phyloP scores from a whole-genome alignment of 2,797 vertebrate genomes.

The Myotis pilosus region DNA sequence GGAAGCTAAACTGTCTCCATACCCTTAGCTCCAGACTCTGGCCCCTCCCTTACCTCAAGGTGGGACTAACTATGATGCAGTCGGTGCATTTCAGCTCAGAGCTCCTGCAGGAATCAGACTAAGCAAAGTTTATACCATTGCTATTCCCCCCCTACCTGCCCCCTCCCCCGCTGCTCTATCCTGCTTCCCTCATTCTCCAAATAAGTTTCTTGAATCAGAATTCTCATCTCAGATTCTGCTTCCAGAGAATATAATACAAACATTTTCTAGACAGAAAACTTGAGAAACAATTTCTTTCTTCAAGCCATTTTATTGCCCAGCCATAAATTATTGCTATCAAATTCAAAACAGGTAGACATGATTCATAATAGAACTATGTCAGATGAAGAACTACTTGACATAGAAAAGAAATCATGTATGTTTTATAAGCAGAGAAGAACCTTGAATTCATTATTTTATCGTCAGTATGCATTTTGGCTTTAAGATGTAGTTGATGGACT shows the following conservation, averaged over 20 bases:
- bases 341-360: constrained; percentile 35
- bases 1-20: not conserved
- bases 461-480: not conserved
- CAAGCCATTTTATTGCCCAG: constrained; percentile 37
- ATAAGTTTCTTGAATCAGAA: not conserved
- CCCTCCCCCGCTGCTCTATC: fast-evolving
- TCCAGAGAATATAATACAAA: constrained; percentile 14
- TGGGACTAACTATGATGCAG: not conserved
- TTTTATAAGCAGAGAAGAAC: constrained; percentile 37
- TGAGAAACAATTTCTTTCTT: constrained; percentile 45
- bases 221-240: not conserved
- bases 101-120: not conserved
- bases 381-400: constrained; percentile 33
- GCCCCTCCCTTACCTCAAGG: not conserved
- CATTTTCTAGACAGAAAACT: constrained; percentile 16
- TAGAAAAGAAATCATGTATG: constrained; percentile 8
- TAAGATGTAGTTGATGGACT: constrained; percentile 22
- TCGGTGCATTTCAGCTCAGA: not conserved
- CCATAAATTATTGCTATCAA: constrained; percentile 45
- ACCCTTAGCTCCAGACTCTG: not conserved
- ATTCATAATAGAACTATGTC: constrained; percentile 47
- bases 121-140: not conserved
- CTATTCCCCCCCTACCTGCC: not conserved
- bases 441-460: constrained; percentile 37
- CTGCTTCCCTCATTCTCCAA: not conserved